Base-by-base conservation (phyloP, 2,113 vertebrate genomes). In the Cyanoramphus novaezelandiae region DNA sequence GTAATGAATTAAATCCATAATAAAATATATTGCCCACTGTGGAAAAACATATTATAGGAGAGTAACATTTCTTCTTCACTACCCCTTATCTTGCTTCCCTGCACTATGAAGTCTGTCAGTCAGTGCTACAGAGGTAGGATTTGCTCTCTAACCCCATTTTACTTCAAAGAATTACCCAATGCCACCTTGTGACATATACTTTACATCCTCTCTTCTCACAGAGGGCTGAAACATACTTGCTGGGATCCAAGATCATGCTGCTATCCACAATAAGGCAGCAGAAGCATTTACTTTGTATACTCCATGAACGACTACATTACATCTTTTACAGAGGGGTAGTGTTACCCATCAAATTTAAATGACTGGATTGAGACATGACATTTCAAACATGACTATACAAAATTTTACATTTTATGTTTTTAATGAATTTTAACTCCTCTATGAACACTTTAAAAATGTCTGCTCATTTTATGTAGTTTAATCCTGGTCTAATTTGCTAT, bases 121-220 rank as follows among this genome's bases (percentile, higher is more conserved):
- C 53, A 74, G 55, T 46, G 17, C 49, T 77, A 46, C 0, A 86
- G 59, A 93, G 46, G 35, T 46, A 86, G 55, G 64, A 93, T 91
- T 95, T 93, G 60, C 52, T 79, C 63, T 90, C 88, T 88, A 90
- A 93, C 82, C 77, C 70, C 21, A 41, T 91, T 89, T 92, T 71
- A 91, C 64, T 92, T 44, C 41, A 49, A 86, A 82, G 41, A 94
- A 90, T 92, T 68, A 82, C 72, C 90, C 64, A 80, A 1, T 46
- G 72, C 50, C 76, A 84, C 52, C 88, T 50, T 53, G 19, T 67
- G 50, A 62, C 19, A 88, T 23, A 2, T n/a, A 75, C 74, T 86
- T 96, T 47, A 53, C 74, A 92, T 31, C n/a, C 28, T 31, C n/a
- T 68, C 23, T 75, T 70, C 55, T 19, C 80, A 75, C 43, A 75